Evolutionary conservation across 1,140 invertebrate genomes (phyloP).

Genomic region (Grapholita molesta): DNA sequence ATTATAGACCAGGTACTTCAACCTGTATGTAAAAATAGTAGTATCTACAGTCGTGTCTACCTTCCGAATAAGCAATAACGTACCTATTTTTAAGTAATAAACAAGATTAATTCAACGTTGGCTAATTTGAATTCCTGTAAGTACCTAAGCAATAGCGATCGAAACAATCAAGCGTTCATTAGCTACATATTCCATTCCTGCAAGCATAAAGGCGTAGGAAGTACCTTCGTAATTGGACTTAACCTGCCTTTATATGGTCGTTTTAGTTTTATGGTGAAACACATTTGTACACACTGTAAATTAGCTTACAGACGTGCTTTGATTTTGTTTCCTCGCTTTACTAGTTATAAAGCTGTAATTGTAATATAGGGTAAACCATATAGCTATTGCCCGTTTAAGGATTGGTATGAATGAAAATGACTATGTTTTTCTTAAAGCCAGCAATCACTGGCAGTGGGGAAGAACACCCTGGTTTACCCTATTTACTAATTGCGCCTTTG

Average conservation of each 20-base stretch:
- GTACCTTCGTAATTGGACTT: constrained; percentile 4
- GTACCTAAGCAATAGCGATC: background rate
- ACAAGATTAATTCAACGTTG: too few relatives aligned
- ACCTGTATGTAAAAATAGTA: too few relatives aligned
- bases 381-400: too few relatives aligned
- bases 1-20: too few relatives aligned
- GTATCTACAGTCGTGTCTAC: too few relatives aligned
- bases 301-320: background rate
- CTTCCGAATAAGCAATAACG: too few relatives aligned
- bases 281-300: background rate
- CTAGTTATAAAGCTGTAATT: background rate
- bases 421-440: too few relatives aligned
- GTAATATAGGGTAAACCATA: too few relatives aligned
- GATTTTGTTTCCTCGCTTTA: background rate
- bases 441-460: too few relatives aligned
- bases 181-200: constrained; percentile 12
- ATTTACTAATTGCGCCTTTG: background rate
- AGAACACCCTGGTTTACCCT: background rate
- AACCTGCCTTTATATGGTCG: background rate
- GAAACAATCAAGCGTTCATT: constrained; percentile 8
- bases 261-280: background rate
- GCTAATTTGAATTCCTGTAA: background rate
- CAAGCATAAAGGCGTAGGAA: constrained; percentile 6
- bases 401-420: too few relatives aligned
- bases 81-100: too few relatives aligned